Base-by-base conservation (phyloP, 2,113 vertebrate species). In the Otocyon megalotis region DNA sequence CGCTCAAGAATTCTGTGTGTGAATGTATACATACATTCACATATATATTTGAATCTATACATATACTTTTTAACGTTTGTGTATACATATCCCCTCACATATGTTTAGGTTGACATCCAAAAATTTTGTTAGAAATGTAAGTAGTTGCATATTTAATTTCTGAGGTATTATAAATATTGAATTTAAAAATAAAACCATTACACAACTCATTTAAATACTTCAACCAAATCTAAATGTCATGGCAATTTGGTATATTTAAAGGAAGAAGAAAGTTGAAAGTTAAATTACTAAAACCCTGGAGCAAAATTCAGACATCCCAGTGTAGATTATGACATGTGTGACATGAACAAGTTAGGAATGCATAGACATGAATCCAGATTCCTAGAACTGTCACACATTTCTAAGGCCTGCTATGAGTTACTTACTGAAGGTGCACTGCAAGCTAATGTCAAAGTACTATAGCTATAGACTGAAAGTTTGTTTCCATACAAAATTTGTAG, bases 111-210 rank as follows among this genome's bases (percentile, higher is more conserved):
- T 72, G 35, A 35, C 10, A 90, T 76, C 7, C 2, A 77, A 67
- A 58, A 43, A 35, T 20, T 76, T 91, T 79, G 48, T 35, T 9
- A 58, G 71, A 58, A 83, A 24, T 69, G 0, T 37, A 82, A 43
- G 7, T 63, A 43, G 2, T 48, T 88, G 8, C 17, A 88, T 30
- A 85, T 83, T 5, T 54, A 72, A 30, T 58, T 77, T 71, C 22
- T 35, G 12, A 76, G 69, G 6, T 58, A 56, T 50, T 80, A 13
- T 32, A 81, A 43, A 22, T 69, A 83, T 72, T 65, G 26, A 54
- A 88, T 60, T 87, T 88, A 43, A 95, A 86, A 93, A 60, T 76
- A 82, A 93, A 80, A 71, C 69, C 54, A 28, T 1, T 50, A 35
- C 14, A 26, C 48, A 58, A 74, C 9, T 50, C 13, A 90, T 58